A percentile compares a stretch with the other conserved stretches of the same genome.
These are phyloP conservation scores for Euglossa dilemma DNA, from an alignment of 1,140 invertebrate genomes.

Conservation along the genomic window DNA sequence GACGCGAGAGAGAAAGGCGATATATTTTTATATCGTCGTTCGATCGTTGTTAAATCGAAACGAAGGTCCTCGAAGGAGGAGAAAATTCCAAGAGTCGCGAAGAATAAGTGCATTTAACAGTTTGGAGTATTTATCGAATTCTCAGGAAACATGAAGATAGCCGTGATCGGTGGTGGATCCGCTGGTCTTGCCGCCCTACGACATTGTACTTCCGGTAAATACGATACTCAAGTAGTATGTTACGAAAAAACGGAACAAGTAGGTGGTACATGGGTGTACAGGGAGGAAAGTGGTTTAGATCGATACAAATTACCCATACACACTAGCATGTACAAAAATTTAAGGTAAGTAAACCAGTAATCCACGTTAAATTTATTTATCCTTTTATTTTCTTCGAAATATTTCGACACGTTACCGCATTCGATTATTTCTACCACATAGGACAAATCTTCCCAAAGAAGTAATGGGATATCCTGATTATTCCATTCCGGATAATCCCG, in stretches of 20 bases:
- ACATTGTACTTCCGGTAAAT: slow-evolving; percentile 81
- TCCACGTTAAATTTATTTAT: neutral
- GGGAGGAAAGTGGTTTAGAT: slow-evolving; percentile 86
- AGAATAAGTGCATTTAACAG: neutral
- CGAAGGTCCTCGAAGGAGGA: neutral
- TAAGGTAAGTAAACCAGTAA: slow-evolving; percentile 85
- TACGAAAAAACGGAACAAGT: slow-evolving; percentile 86
- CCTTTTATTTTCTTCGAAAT: neutral
- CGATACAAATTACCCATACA: slow-evolving; percentile 91
- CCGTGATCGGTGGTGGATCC: slow-evolving; percentile 87
- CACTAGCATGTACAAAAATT: slow-evolving; percentile 93
- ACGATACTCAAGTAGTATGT: slow-evolving; percentile 70
- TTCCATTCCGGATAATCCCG: slow-evolving; percentile 86
- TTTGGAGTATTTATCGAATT: neutral
- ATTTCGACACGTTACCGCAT: neutral
- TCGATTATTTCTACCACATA: slow-evolving; percentile 78
- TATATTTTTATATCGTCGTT: neutral
- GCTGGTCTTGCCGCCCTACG: slow-evolving; percentile 85
- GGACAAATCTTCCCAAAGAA: slow-evolving; percentile 92
- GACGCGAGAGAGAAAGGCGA: neutral
- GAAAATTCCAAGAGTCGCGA: neutral
- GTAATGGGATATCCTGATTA: slow-evolving; percentile 90
- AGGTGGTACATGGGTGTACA: slow-evolving; percentile 96
- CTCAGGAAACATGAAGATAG: slow-evolving; percentile 80
- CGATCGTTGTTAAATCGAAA: neutral